Base-by-base conservation (phyloP, 2,888 invertebrate species). In the Diplolepis rosae region DNA sequence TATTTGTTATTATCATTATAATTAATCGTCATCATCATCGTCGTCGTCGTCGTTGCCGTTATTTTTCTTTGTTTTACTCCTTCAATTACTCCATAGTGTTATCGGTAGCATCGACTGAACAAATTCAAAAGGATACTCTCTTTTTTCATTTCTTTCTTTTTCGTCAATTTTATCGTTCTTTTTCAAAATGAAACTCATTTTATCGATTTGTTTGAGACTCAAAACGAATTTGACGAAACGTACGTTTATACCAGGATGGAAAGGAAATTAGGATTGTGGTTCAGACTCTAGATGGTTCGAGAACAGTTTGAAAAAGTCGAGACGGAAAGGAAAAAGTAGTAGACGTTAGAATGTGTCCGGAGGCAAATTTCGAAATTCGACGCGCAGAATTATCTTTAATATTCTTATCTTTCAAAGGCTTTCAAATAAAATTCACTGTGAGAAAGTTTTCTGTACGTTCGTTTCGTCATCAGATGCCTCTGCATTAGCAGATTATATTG, bases 21-120 rank as follows among this genome's bases (percentile, higher is more conserved):
- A 85, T 85, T 85, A 84, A 85, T 83, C 79, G 81, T 84, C 82
- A 83, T 85, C 84, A 82, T 83, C 82, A 81, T 87, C 71, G 54
- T 72, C 66, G 50, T 71, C 68, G 70, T 74, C 78, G 78, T 82
- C 78, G 74, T 78, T 75, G n/a, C n/a, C n/a, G n/a, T 56, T 67
- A 68, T 74, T 42, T 22, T 39, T 45, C 66, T 72, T 54, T 68
- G 68, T 72, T 69, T 28, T 30, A 48, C 24, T 45, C 22, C 70
- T 73, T 28, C n/a, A 28, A 52, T 52, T 52, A 22, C 18, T 52
- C 18, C 54, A 75, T 77, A 73, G 71, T 72, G 66, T 74, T 72
- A 75, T 77, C 73, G 65, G 69, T 75, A 75, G 76, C 73, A 77
- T 76, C 77, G 76, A 74, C 72, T 71, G 75, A 73, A 73, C 75